Evolutionary conservation across 2,113 vertebrate genomes (phyloP).

Genomic region (Cyanoramphus novaezelandiae): DNA sequence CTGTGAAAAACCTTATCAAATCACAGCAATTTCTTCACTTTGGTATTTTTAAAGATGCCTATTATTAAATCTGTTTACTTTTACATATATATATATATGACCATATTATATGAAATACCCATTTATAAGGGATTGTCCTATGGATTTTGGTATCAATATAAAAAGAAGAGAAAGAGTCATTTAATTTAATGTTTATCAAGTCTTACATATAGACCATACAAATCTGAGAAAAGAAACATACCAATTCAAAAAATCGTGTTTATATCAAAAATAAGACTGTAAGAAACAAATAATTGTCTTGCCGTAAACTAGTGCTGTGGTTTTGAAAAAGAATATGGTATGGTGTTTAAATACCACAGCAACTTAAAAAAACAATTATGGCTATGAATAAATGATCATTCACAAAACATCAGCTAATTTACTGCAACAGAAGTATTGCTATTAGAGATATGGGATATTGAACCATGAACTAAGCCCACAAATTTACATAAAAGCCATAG

Average conservation of each 20-base stretch:
- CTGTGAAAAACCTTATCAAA: neutral
- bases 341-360: neutral
- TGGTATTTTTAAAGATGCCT: neutral
- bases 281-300: neutral
- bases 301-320: neutral
- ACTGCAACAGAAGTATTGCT: neutral
- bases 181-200: constrained; percentile 23
- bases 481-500: constrained; percentile 11
- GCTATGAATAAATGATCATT: neutral
- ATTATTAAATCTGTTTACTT: neutral
- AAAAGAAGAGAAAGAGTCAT: constrained; percentile 4
- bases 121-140: neutral
- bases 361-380: constrained; percentile 9
- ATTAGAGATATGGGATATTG: neutral
- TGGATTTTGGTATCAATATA: neutral
- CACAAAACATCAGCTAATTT: constrained; percentile 28
- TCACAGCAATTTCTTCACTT: neutral
- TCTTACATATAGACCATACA: neutral
- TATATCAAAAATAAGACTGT: neutral
- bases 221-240: neutral
- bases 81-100: neutral
- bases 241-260: neutral
- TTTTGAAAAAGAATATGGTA: neutral
- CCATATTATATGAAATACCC: neutral
- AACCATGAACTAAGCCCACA: neutral